phyloP scores from a whole-genome alignment of 2,797 vertebrate genomes.

The Chromis chromis region DNA sequence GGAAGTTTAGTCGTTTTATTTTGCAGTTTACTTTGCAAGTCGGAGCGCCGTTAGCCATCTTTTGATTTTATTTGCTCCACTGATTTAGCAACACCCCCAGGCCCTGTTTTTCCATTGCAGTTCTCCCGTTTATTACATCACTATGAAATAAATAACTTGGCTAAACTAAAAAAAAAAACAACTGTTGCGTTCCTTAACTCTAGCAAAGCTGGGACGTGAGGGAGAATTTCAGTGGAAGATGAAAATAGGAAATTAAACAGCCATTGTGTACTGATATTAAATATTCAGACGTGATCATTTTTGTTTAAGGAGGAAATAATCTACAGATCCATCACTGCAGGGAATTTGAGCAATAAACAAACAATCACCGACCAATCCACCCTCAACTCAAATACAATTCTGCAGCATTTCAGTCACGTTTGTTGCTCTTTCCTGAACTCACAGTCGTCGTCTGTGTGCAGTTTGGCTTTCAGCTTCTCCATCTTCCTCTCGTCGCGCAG shows the following conservation, averaged over 20 bases:
- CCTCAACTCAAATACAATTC: not conserved
- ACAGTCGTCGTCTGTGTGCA: slow-evolving; percentile 99
- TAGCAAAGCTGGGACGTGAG: too few species aligned
- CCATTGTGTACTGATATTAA: not conserved
- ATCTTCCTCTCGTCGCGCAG: slow-evolving; percentile 97
- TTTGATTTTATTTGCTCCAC: too few species aligned
- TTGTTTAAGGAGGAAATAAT: not conserved
- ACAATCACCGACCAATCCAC: not conserved
- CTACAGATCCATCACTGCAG: too few species aligned
- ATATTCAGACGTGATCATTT: not conserved
- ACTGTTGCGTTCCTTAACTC: too few species aligned
- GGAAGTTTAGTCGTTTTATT: too few species aligned
- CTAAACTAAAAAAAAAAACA: too few species aligned
- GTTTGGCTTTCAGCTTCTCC: slow-evolving; percentile 99
- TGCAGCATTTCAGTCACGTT: not conserved
- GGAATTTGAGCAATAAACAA: not conserved
- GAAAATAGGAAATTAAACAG: not conserved
- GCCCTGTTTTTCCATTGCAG: too few species aligned
- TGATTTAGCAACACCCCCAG: too few species aligned
- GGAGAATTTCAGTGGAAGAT: slow-evolving; percentile 19
- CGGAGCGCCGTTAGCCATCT: too few species aligned
- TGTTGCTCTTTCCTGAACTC: slow-evolving; percentile 72
- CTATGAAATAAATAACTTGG: too few species aligned
- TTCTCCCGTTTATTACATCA: too few species aligned
- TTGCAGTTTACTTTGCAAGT: too few species aligned